Conservation (phyloP, 2,113 vertebrate genomes). For the Larimichthys crocea region DNA sequence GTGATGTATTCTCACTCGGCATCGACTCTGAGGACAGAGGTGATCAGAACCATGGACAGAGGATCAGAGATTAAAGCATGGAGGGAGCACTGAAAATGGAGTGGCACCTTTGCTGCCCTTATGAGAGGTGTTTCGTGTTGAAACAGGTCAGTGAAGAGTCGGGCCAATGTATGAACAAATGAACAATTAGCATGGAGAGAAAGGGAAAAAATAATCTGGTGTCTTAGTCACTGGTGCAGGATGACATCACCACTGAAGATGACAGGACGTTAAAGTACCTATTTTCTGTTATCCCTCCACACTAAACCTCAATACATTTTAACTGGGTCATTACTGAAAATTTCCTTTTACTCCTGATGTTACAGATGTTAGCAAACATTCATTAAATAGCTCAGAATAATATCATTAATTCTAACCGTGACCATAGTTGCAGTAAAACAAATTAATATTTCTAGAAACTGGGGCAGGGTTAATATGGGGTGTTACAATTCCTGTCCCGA, state of each 20-base stretch:
- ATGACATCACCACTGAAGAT: not conserved
- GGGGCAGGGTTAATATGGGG: conserved; percentile 1
- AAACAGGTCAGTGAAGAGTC: not conserved
- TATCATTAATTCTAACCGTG: not conserved
- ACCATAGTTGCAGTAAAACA: not conserved
- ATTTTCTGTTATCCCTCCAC: no score
- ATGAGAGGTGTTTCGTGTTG: not conserved
- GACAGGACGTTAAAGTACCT: no score
- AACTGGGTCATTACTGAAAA: not conserved
- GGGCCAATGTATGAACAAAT: not conserved
- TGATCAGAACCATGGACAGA: conserved; percentile 59
- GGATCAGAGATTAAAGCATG: not conserved
- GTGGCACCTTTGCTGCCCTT: no score
- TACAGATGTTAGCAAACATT: no score
- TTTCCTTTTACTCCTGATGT: not conserved
- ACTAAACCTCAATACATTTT: not conserved
- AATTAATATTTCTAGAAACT: conserved; percentile 11
- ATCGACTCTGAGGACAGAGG: not conserved
- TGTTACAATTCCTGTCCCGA: not conserved
- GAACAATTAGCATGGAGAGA: not conserved
- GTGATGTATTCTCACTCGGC: not conserved
- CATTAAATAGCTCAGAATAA: no score
- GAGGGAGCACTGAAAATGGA: not conserved
- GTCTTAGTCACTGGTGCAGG: not conserved
- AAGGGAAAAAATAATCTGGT: not conserved